Evolutionary conservation across 2,113 vertebrate genomes (phyloP), one percentile per base, ranked within the genome.

Genomic region (Mobula birostris): DNA sequence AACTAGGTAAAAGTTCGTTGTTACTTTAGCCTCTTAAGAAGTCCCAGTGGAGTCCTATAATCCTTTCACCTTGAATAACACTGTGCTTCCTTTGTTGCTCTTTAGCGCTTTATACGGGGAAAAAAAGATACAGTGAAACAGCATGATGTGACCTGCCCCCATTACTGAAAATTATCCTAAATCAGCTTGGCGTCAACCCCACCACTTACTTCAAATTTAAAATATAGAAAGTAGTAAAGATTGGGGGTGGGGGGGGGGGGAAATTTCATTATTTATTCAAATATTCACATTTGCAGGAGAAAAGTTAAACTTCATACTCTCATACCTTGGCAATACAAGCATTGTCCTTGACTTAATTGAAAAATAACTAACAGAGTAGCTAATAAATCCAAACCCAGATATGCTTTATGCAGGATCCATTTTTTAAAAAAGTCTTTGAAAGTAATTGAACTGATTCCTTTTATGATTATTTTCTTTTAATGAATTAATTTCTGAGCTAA

Each of bases 1-100:
- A 97, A 97, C 95, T 97, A 95, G 97, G 96, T 96, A 95, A 97
- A 97, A 97, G 97, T 96, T 97, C 96, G 95, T 96, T 95, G 97
- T 97, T 96, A 96, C 95, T 94, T 80, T 85, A 88, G 61, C 58
- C 61, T 88, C 29, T 1, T n/a, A 63, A 88, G 63, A 66, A 63
- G 29, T 61, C 58, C 85, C 27, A 32, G 9, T 2, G 29, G 29
- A 88, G 61, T 29, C 82, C 61, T 66, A 5, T 88, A 88, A 88
- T 88, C 85, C 61, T 66, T 88, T 88, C 85, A 88, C 58, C 85
- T 66, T 88, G 85, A 88, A 66, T 61, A 19, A 7, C 85, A 68
- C 61, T 32, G 61, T 66, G 29, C 85, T 90, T 61, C 27, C 1
- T n/a, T 27, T n/a, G 56, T 63, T 88, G 12, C 58, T 8, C 1